Conservation (phyloP, 2,888 invertebrate genomes). For the Dynastes tityus region DNA sequence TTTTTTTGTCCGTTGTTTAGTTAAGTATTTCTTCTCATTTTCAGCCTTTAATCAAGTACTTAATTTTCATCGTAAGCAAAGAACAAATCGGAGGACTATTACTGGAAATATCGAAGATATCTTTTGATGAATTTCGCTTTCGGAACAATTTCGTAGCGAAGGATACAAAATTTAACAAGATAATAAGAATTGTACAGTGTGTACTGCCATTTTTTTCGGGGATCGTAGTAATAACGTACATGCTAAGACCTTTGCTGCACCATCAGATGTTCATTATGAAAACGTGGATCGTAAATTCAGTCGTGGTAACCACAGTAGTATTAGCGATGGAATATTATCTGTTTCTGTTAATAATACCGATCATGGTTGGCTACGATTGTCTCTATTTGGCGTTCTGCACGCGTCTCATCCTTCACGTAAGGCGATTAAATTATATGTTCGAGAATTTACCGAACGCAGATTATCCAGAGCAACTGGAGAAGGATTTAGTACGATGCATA, state of each 20-base stretch:
- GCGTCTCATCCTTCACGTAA: neutral
- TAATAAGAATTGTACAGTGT: neutral
- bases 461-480: neutral
- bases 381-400: constrained; percentile 20
- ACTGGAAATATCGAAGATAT: neutral
- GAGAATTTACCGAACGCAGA: neutral
- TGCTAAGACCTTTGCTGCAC: neutral
- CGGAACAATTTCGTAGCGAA: neutral
- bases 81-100: neutral
- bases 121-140: neutral
- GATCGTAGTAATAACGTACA: neutral
- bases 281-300: neutral
- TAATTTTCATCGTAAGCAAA: neutral
- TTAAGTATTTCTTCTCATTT: neutral
- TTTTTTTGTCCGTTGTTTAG: neutral
- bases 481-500: neutral
- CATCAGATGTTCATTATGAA: neutral
- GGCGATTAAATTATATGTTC: neutral
- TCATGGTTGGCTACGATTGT: constrained; percentile 1
- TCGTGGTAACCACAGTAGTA: neutral
- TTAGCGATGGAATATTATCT: neutral
- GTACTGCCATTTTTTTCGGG: neutral
- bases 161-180: neutral
- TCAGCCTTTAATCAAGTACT: neutral
- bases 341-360: neutral